Percentiles rank a stretch among this genome's conserved stretches.
Conservation (phyloP, 2,113 vertebrate genomes). For the Acrocephalus arundinaceus region DNA sequence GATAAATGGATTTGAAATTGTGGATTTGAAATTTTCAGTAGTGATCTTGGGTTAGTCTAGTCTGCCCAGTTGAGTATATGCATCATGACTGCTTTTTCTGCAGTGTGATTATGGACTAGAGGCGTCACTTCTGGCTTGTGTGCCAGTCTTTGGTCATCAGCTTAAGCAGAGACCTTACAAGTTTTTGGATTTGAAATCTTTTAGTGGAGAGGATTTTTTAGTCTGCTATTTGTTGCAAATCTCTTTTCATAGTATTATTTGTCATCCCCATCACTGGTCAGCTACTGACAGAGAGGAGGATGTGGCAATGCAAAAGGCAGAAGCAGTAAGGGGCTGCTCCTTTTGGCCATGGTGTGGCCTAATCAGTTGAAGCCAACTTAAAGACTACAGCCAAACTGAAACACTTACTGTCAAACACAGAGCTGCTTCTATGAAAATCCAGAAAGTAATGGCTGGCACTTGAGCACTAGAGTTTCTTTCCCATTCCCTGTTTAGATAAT, state of each 20-base stretch:
- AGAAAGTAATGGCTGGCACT: not conserved
- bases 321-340: not conserved
- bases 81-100: not conserved
- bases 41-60: not conserved
- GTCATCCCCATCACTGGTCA: not conserved
- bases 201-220: not conserved
- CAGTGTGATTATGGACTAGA: not conserved
- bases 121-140: not conserved
- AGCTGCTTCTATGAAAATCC: not conserved
- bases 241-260: not conserved
- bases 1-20: not conserved
- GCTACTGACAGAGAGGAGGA: not conserved
- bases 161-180: not conserved
- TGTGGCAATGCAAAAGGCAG: not conserved
- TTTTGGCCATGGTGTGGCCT: not conserved
- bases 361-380: not conserved
- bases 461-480: not conserved
- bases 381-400: not conserved
- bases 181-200: not conserved
- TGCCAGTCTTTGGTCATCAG: not conserved
- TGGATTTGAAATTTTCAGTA: not conserved
- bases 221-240: not conserved
- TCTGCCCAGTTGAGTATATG: not conserved
- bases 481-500: not conserved
- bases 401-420: not conserved